Evolutionary conservation across 1,140 invertebrate species (phyloP).

Genomic region (Batillaria attramentaria): DNA sequence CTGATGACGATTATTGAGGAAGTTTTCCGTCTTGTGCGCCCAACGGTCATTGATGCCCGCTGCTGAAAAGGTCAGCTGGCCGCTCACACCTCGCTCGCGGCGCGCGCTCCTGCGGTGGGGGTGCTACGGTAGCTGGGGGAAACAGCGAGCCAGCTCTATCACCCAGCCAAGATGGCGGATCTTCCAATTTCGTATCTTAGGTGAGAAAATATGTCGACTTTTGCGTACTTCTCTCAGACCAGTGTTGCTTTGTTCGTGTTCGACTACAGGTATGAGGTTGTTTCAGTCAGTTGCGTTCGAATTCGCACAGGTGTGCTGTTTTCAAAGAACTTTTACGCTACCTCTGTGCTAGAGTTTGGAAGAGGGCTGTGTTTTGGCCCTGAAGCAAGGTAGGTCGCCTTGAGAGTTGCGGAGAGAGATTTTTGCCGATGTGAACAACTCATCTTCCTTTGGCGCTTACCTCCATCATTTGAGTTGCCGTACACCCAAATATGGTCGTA

Average conservation of each 20-base stretch:
- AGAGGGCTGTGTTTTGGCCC: slow-evolving; percentile 19
- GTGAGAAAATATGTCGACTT: slow-evolving; percentile 24
- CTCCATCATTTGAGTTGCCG: no score
- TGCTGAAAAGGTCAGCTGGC: background rate
- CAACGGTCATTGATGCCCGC: no score
- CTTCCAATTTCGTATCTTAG: slow-evolving; percentile 32
- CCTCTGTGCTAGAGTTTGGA: background rate
- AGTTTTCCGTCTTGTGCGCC: no score
- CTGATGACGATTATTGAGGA: no score
- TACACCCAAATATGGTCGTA: no score
- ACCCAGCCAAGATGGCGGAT: slow-evolving; percentile 32
- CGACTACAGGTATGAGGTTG: no score
- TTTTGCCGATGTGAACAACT: no score
- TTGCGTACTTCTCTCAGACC: slow-evolving; percentile 16
- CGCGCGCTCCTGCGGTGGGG: no score
- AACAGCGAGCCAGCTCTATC: slow-evolving; percentile 30
- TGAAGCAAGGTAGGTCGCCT: slow-evolving; percentile 27
- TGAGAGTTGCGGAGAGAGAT: no score
- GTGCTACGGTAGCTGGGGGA: slow-evolving; percentile 4
- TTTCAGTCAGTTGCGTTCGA: background rate
- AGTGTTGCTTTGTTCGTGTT: background rate
- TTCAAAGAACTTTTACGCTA: slow-evolving; percentile 23
- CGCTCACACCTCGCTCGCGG: background rate
- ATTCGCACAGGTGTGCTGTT: background rate
- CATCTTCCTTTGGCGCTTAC: no score